A percentile compares a stretch with the other conserved stretches of the same genome.
Evolutionary conservation across 2,888 invertebrate genomes (phyloP).

Genomic region (Escarpia spicata): DNA sequence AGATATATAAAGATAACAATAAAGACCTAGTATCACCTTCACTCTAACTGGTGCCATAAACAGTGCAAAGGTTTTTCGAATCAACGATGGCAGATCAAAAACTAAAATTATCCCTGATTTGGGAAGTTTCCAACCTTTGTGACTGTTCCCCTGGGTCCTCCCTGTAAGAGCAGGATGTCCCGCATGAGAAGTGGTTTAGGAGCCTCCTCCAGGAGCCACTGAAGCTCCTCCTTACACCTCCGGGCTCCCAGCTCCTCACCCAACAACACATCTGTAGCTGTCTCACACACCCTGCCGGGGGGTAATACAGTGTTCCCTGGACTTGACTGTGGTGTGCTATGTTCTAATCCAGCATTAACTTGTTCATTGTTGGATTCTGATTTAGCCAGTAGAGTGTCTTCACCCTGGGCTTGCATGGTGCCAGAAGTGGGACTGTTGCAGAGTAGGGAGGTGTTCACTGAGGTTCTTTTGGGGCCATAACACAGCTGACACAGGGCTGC

Average conservation of each 20-base stretch:
- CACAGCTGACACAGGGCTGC: constrained; percentile 77
- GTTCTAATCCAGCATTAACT: neutral
- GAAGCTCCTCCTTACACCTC: constrained; percentile 13
- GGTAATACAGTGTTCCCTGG: neutral
- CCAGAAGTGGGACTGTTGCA: neutral
- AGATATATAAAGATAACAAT: neutral
- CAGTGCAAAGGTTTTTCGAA: neutral
- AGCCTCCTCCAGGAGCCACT: neutral
- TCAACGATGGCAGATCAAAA: too few relatives aligned
- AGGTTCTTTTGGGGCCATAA: constrained; percentile 73
- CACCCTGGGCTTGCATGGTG: neutral
- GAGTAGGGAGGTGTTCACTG: neutral
- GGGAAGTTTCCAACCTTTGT: neutral
- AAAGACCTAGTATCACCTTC: too few relatives aligned
- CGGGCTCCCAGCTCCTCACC: neutral
- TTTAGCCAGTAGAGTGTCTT: neutral
- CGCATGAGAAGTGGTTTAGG: constrained; percentile 69
- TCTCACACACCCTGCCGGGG: neutral
- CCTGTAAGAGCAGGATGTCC: constrained; percentile 75
- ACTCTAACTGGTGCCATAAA: neutral
- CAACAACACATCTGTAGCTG: neutral
- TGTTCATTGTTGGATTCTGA: neutral
- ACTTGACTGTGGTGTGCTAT: neutral
- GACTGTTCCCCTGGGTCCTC: constrained; percentile 65
- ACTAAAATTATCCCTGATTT: neutral